These are phyloP conservation scores for Phasia obesa DNA, from an alignment of 2,888 invertebrate species.

Conservation along the genomic window DNA sequence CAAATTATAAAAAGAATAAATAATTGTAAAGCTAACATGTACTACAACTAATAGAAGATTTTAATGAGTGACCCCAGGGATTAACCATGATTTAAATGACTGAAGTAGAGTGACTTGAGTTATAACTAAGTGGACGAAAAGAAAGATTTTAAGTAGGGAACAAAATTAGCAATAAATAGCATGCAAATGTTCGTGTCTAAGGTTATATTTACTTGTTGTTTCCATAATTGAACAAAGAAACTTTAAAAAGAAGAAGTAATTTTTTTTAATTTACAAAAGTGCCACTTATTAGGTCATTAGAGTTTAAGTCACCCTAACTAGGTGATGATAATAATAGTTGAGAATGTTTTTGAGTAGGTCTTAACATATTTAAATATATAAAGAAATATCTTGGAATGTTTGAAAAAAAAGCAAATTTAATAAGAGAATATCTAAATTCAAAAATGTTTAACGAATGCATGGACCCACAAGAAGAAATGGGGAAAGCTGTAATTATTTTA, in stretches of 20 bases:
- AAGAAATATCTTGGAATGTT: no score
- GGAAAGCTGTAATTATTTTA: no score
- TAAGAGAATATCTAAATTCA: no score
- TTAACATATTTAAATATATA: not conserved
- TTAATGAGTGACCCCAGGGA: conserved; percentile 65
- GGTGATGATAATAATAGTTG: not conserved
- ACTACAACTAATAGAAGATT: conserved; percentile 43
- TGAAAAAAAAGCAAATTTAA: no score
- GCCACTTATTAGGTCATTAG: conserved; percentile 27
- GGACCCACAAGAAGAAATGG: no score
- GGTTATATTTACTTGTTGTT: not conserved
- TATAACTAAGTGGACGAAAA: not conserved
- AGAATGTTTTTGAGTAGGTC: not conserved
- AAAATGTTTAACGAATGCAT: no score
- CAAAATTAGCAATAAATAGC: conserved; percentile 8
- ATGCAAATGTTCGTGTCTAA: conserved; percentile 30
- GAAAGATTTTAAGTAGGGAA: not conserved
- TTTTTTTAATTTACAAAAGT: not conserved
- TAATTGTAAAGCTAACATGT: conserved; percentile 22
- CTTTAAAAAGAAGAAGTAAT: conserved; percentile 15
- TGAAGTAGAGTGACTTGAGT: conserved; percentile 46
- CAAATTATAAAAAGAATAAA: conserved; percentile 13
- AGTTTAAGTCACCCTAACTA: conserved; percentile 36
- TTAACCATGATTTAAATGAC: conserved; percentile 62
- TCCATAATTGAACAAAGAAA: conserved; percentile 37